Base-by-base conservation (phyloP, 2,888 invertebrate species). In the Lasioglossum villosulum region DNA sequence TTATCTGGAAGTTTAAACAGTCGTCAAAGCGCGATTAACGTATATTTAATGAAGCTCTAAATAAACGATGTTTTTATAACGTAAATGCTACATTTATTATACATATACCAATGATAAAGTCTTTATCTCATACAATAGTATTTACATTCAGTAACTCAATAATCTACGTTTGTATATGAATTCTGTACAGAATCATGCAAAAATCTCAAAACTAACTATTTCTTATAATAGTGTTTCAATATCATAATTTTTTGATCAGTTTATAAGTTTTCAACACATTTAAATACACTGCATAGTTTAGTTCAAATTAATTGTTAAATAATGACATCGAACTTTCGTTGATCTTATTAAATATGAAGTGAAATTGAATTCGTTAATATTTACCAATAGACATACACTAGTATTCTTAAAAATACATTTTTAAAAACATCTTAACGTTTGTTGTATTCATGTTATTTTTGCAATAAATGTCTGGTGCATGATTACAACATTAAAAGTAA, bases 281-380 rank as follows among this genome's bases (percentile, higher is more conserved):
- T 75, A 52, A 76, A 48, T 78, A 72, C 52, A 83, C 52, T 66
- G n/a, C 30, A 23, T 70, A 80, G 19, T 63, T 71, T 71, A 70
- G 42, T 52, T 23, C 45, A 75, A 48, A 75, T 45, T 1, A 63
- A 80, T 78, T 37, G 45, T 74, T 8, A 73, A 80, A 42, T n/a
- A 23, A 72, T 48, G 16, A 30, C 42, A 77, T 74, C 23, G 75
- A 77, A 66, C 27, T 59, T 39, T 74, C 73, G 56, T 68, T 34
- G 52, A 39, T 83, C 27, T 48, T 63, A 63, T 71, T 37, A 71
- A 52, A 70, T 59, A n/a, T 75, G 82, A 82, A 39, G 34, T 80
- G 56, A 42, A 86, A 83, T 63, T 79, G 80, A 68, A 56, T 86
- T 34, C 59, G 27, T 74, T 39, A 74, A 78, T 16, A 63, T 74